Conservation (phyloP, 1,140 invertebrate genomes). For the Drosophila eugracilis region DNA sequence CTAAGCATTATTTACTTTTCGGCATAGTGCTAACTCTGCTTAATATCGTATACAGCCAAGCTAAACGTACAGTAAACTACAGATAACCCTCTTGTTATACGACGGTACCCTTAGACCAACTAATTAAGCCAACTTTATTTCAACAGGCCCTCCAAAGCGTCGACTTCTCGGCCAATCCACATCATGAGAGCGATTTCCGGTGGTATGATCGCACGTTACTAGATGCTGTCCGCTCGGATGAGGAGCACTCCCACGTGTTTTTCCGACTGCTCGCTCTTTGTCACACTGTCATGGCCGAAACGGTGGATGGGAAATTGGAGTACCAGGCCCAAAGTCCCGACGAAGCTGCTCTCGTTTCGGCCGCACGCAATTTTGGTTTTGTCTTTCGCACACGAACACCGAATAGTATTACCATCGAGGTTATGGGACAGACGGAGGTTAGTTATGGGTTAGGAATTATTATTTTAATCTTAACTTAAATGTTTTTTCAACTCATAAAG, state of each 20-base stretch:
- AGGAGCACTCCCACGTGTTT: constrained; percentile 92
- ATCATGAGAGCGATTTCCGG: constrained; percentile 95
- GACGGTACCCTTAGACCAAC: background rate
- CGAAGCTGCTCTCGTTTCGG: constrained; percentile 98
- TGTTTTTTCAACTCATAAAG: constrained; percentile 64
- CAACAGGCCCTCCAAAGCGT: constrained; percentile 90
- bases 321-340: constrained; percentile 98
- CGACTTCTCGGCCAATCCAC: constrained; percentile 97
- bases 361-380: constrained; percentile 99
- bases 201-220: constrained; percentile 96
- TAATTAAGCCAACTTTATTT: background rate
- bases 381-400: constrained; percentile 97
- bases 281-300: constrained; percentile 99
- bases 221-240: constrained; percentile 91
- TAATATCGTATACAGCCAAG: constrained; percentile 29
- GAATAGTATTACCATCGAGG: constrained; percentile 96
- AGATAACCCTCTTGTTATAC: background rate
- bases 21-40: constrained; percentile 1
- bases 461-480: background rate
- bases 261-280: constrained; percentile 96
- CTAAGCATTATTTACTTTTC: constrained; percentile 1
- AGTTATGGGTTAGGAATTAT: constrained; percentile 2
- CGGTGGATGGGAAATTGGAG: constrained; percentile 89
- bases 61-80: constrained; percentile 22
- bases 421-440: constrained; percentile 93